Base-by-base conservation (phyloP, 30 jellyfish, hydroid and myxozoan genomes). In the Aurelia aurita region DNA sequence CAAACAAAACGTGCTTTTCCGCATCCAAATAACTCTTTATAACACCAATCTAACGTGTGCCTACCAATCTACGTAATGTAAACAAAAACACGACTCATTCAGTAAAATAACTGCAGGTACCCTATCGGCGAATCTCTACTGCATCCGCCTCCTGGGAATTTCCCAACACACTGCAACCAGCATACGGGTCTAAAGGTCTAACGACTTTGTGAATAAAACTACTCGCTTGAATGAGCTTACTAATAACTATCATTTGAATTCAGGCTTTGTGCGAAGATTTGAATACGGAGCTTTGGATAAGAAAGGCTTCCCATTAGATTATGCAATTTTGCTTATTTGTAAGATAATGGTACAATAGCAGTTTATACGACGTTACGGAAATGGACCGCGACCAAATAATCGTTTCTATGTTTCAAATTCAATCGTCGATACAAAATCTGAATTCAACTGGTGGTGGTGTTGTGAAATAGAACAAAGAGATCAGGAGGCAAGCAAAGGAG, bases 211-310 rank as follows among this genome's bases (percentile, higher is more conserved):
- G 51, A 39, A 39, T 39, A 39, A 39, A 39, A 7, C 57, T 57
- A 16, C 26, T 57, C 86, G 86, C 86, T 74, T 57, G 75, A 57
- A 58, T 74, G 74, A 72, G 27, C 54, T 10, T 20, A 47, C 19
- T 15, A 74, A 20, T 27, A 18, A 69, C 34, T 39, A 69, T 60
- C 81, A 39, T 19, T 39, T 35, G 18, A 62, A 19, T 15, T 19
- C 44, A 19, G 44, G n/a, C 34, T 62, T 20, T 21, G 34, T 21
- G 34, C 29, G 12, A 26, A 63, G 66, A 58, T 59, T 55, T 35
- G 46, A 39, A 12, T 23, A 22, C 64, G 28, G 26, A 74, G 29
- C 76, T 43, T 43, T 20, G 23, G 64, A 57, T 54, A 55, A 74
- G 43, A 58, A 64, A 74, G 51, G 13, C 51, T 39, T 57, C 45